phyloP scores from a whole-genome alignment of 2,797 vertebrate species.

The Orientallactaga sibirica region DNA sequence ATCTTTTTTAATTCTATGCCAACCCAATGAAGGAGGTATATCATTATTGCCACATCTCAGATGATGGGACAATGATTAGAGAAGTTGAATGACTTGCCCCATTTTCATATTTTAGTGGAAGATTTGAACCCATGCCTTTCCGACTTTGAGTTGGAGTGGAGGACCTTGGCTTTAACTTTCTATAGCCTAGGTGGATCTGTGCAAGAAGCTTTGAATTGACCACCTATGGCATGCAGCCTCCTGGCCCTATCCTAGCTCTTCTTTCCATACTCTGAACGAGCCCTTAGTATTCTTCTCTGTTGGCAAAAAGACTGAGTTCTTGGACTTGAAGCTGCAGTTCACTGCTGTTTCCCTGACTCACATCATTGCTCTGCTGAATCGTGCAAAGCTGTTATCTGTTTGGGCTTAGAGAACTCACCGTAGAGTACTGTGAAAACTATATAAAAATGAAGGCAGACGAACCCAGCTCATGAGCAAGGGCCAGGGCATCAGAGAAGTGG shows the following conservation, averaged over 20 bases:
- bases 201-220: not conserved
- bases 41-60: not conserved
- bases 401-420: not conserved
- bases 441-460: not conserved
- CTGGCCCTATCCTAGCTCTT: not conserved
- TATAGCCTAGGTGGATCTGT: not conserved
- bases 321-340: not conserved
- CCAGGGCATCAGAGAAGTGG: not conserved
- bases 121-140: conserved; percentile 10
- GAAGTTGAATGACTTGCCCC: not conserved
- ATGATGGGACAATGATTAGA: not conserved
- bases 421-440: not conserved
- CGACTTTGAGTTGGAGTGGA: not conserved
- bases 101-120: not conserved
- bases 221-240: not conserved
- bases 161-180: not conserved
- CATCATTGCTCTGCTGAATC: not conserved
- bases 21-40: not conserved
- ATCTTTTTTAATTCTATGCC: not conserved
- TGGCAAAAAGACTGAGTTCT: not conserved
- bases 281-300: not conserved
- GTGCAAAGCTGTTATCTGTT: not conserved
- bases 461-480: not conserved
- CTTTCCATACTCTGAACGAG: not conserved
- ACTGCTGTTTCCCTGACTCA: not conserved